Evolutionary conservation across 2,888 invertebrate genomes (phyloP).

Genomic region (Morpho achilles): DNA sequence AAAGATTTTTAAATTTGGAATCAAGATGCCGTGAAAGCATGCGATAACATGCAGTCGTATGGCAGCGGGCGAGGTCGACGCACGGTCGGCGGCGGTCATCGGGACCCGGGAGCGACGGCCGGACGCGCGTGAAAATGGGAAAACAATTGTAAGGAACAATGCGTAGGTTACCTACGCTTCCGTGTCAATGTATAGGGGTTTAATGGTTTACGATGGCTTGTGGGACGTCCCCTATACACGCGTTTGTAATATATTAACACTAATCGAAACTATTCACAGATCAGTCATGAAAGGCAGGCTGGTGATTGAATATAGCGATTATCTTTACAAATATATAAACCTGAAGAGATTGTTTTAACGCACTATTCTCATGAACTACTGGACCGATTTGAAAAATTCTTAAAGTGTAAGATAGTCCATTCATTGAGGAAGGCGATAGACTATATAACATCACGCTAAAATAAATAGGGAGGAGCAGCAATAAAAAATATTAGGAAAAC

Average conservation of each 20-base stretch:
- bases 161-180: constrained; percentile 42
- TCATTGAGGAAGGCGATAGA: no score
- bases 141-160: constrained; percentile 59
- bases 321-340: no score
- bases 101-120: constrained; percentile 43
- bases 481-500: no score
- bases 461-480: no score
- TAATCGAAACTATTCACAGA: not conserved
- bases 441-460: no score
- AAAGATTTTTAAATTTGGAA: constrained; percentile 32
- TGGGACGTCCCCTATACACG: constrained; percentile 17
- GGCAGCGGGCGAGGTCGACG: constrained; percentile 50
- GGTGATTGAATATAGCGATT: no score
- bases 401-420: no score
- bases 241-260: constrained; percentile 1
- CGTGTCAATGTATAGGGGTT: constrained; percentile 30
- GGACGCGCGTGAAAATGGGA: constrained; percentile 50
- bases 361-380: no score
- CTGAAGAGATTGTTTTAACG: no score
- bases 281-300: no score
- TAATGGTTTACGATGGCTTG: constrained; percentile 6
- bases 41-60: constrained; percentile 38
- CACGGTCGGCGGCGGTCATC: constrained; percentile 52
- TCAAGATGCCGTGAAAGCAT: constrained; percentile 38
- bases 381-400: no score